Evolutionary conservation across 2,888 invertebrate species (phyloP), one percentile per base, ranked within the genome.

Genomic region (Incurvaria masculella): DNA sequence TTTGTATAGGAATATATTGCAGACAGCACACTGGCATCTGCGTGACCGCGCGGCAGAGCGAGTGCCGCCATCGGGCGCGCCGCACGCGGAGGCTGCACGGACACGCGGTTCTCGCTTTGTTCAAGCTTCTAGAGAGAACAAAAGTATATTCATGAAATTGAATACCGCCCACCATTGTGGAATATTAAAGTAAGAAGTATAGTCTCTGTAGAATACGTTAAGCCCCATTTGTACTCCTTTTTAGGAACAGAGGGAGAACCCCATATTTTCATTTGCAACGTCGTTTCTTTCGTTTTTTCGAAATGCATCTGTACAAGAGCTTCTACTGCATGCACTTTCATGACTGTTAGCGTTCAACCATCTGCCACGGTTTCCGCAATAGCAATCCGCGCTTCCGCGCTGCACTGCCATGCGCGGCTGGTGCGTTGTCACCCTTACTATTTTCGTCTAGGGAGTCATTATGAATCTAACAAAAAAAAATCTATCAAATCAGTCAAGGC

Each of bases 301-400:
- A n/a, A n/a, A n/a, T n/a, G n/a, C n/a, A n/a, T n/a, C 10, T 23
- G 10, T 23, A 6, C 14, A 4, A 39, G 5, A 39, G 40, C 40
- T 39, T 14, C 40, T 39, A 39, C 40, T 14, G 40, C 40, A 18
- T 4, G 11, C 40, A 39, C 40, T 39, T 39, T 39, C 40, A 39
- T 39, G 40, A 39, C 40, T 39, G 40, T 14, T 39, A 39, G 40
- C 40, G 40, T 6, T 14, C 40, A 39, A 39, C 40, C 40, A 14
- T 39, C 40, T 18, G 40, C 6, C 5, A 18, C 40, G 40, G 14
- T 39, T 39, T 39, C 40, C 40, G 40, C 40, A 39, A 39, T 4
- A 39, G 40, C 40, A 39, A 39, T 39, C 40, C 40, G 40, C 40
- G 40, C 40, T n/a, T 39, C 40, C 18, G 40, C 40, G 40, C 40